Evolutionary conservation across 2,888 invertebrate species (phyloP).

Genomic region (Pseudanteris insignis): DNA sequence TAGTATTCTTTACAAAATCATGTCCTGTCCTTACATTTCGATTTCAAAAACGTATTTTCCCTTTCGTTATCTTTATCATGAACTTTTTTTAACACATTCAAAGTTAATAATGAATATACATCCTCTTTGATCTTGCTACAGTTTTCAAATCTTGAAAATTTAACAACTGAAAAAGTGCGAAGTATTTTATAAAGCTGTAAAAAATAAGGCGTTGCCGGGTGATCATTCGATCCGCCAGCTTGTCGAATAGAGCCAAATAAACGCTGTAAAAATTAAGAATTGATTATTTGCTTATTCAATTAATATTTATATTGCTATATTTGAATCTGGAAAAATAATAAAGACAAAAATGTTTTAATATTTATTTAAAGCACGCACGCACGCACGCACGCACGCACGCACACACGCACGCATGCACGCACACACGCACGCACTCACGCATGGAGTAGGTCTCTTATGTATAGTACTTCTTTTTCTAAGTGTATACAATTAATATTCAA

Average conservation of each 20-base stretch:
- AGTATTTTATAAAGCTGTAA: background rate
- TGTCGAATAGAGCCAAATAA: conserved; percentile 1
- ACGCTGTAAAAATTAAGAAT: background rate
- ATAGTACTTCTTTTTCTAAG: too few relatives aligned
- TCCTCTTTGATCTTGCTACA: background rate
- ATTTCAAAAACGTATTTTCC: too few relatives aligned
- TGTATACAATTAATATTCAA: background rate
- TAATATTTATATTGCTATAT: background rate
- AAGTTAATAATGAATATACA: background rate
- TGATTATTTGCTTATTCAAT: background rate
- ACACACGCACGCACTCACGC: too few relatives aligned
- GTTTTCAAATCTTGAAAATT: background rate
- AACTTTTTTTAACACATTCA: conserved; percentile 4
- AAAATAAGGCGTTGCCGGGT: background rate
- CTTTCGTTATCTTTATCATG: too few relatives aligned
- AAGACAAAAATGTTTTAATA: too few relatives aligned
- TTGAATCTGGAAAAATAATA: background rate
- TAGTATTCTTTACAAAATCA: background rate
- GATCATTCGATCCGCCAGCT: background rate
- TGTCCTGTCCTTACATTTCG: background rate
- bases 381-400: too few relatives aligned
- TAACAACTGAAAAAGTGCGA: background rate
- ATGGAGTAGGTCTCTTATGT: too few relatives aligned
- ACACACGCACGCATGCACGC: too few relatives aligned
- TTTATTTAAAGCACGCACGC: too few relatives aligned